phyloP scores from a whole-genome alignment of 1,140 invertebrate species.

The Venustaconcha ellipsiformis region DNA sequence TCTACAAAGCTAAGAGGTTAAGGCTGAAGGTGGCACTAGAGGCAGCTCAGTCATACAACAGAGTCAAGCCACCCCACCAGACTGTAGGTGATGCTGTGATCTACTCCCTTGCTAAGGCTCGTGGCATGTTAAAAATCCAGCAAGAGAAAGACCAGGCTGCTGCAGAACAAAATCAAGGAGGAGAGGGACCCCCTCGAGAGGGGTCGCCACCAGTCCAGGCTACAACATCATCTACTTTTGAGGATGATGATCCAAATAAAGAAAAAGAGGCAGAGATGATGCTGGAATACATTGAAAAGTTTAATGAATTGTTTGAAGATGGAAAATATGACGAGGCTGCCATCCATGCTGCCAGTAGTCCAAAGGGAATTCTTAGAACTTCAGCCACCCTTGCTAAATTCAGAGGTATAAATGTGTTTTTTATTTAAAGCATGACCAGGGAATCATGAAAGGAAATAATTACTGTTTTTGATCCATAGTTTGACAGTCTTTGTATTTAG shows the following conservation, averaged over 20 bases:
- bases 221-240: slow-evolving; percentile 46
- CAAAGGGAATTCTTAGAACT: slow-evolving; percentile 67
- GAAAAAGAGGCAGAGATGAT: slow-evolving; percentile 69
- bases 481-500: no score
- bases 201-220: slow-evolving; percentile 34
- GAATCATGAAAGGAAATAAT: no score
- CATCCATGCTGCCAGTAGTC: slow-evolving; percentile 68
- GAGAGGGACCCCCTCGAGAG: slow-evolving; percentile 34
- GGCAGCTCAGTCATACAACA: slow-evolving; percentile 63
- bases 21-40: slow-evolving; percentile 58
- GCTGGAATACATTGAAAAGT: slow-evolving; percentile 69
- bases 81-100: slow-evolving; percentile 66
- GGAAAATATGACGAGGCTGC: slow-evolving; percentile 66
- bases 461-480: no score
- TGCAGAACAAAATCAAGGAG: slow-evolving; percentile 25
- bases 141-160: slow-evolving; percentile 1
- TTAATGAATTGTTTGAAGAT: slow-evolving; percentile 69
- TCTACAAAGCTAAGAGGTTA: slow-evolving; percentile 54
- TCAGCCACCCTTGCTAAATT: slow-evolving; percentile 66
- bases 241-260: slow-evolving; percentile 66
- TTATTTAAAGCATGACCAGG: no score
- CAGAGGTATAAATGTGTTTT: slow-evolving; percentile 48
- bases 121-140: not conserved
- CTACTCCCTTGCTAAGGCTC: not conserved
- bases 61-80: slow-evolving; percentile 64